phyloP scores from a whole-genome alignment of 2,797 vertebrate species.

The Danio kyathit region DNA sequence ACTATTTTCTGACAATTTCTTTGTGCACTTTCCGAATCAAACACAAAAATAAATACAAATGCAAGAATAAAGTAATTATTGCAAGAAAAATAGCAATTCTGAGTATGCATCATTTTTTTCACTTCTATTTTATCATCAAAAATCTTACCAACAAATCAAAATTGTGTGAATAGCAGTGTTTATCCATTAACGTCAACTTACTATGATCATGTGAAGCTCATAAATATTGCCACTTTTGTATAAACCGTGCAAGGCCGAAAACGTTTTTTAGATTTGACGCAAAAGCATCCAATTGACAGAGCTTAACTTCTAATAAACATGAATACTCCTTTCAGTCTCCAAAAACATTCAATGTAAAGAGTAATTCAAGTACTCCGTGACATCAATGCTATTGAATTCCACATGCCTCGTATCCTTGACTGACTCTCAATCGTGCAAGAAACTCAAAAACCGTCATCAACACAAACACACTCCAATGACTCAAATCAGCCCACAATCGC shows the following conservation, averaged over 20 bases:
- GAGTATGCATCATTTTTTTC: no score
- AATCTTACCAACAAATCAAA: neutral
- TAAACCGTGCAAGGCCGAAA: neutral
- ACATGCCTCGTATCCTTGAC: neutral
- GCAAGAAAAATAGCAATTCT: no score
- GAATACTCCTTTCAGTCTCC: neutral
- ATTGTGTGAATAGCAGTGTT: neutral
- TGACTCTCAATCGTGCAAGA: neutral
- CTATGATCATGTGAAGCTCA: neutral
- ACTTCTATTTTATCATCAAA: no score
- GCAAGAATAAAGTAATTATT: no score
- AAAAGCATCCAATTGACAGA: neutral
- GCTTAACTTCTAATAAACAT: neutral
- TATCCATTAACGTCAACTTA: neutral
- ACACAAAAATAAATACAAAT: no score
- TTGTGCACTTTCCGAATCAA: no score
- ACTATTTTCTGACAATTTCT: no score
- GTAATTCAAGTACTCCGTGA: neutral
- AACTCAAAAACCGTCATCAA: neutral
- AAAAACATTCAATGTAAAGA: neutral
- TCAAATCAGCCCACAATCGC: neutral
- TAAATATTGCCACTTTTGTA: neutral
- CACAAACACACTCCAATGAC: neutral
- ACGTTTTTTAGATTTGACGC: neutral
- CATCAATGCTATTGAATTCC: slow-evolving; percentile 21